Base-by-base conservation (phyloP, 2,888 invertebrate species). In the Aelia acuminata region DNA sequence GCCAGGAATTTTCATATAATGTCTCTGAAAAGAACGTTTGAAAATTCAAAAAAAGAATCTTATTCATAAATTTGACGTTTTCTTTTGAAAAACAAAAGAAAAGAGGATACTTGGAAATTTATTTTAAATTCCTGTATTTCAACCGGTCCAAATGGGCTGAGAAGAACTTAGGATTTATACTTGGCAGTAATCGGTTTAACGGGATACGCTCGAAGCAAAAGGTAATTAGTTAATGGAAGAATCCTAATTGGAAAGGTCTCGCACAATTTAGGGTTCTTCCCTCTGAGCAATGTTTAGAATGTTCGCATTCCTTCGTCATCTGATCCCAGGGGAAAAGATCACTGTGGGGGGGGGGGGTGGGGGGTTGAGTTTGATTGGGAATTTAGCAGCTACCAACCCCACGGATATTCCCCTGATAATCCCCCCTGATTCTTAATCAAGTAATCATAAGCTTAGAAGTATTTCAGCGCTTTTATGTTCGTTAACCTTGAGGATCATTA, bases 161-260 rank as follows among this genome's bases (percentile, higher is more conserved):
- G 31, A 63, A 63, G 31, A 63, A 63, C 63, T 63, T 31, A 31
- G 1, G 31, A 63, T 63, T 63, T 63, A 31, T 63, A 31, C 18
- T 31, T 63, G 0, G 8, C 31, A 18, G 63, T 63, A 63, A 63
- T 63, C 63, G 63, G 63, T 63, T 63, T 63, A 63, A 31, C 63
- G 4, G 57, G 63, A 63, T 63, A 63, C 63, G 18, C 31, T 31
- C 31, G 31, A 18, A 63, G 63, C 63, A 18, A 18, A 63, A 63
- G 63, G 63, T 63, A 63, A 63, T 63, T 63, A 63, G 63, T 63
- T 63, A 63, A 63, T 63, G 63, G 63, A 63, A 63, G 63, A 63
- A 63, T 63, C 63, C 63, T 63, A 63, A 63, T 63, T 63, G 63
- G 63, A 63, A 63, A 63, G 63, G 63, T 63, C 15, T 3, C 63